A percentile compares a stretch with the other conserved stretches of the same genome.
Conservation (phyloP, 2,888 invertebrate genomes). For the Cephus rjabovi region DNA sequence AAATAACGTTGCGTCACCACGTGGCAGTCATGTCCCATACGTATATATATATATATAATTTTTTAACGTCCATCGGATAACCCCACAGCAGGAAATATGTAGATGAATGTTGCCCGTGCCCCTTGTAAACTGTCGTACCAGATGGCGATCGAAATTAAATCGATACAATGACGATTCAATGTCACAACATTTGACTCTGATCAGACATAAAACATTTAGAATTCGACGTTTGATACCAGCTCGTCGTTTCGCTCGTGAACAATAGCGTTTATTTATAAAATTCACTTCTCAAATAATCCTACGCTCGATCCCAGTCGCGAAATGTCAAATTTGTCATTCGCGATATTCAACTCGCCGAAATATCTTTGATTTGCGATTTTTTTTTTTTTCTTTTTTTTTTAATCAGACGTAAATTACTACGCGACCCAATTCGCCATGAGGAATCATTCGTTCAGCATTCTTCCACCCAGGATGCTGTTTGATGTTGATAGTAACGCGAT, state of each 20-base stretch:
- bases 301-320: not conserved
- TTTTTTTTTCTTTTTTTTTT: no score
- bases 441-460: not conserved
- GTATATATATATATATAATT: no score
- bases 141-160: slow-evolving; percentile 30
- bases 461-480: not conserved
- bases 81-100: not conserved
- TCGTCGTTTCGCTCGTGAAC: not conserved
- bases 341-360: not conserved
- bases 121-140: not conserved
- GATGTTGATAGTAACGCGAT: not conserved
- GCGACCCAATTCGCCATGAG: not conserved
- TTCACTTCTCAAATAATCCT: not conserved
- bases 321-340: not conserved
- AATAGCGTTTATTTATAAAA: not conserved
- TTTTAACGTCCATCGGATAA: not conserved
- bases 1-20: not conserved
- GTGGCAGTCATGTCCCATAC: not conserved
- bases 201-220: not conserved
- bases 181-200: slow-evolving; percentile 31
- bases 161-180: slow-evolving; percentile 35
- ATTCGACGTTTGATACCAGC: not conserved
- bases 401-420: not conserved
- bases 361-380: not conserved
- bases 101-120: not conserved